Evolutionary conservation across 2,888 invertebrate species (phyloP), one percentile per base, ranked within the genome.

Genomic region (Sesamia inferens): DNA sequence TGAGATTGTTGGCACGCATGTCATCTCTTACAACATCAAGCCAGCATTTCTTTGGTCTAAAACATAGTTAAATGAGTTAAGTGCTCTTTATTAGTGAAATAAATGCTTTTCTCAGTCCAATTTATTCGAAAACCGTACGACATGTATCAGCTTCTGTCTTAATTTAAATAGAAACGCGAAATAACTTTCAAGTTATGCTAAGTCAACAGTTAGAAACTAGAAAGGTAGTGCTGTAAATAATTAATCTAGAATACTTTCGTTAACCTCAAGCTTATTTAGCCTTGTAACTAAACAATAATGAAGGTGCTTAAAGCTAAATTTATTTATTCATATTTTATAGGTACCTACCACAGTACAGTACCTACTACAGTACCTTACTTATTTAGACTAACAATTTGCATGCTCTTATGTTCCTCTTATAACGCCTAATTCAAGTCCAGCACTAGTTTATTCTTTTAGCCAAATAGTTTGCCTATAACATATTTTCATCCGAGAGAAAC

Each of bases 121-220:
- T 19, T 42, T 69, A 31, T 11, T 19, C 14, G 13, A 58, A 22
- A 58, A 48, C 14, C 10, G 8, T 10, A 39, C 16, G 16, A 58
- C 1, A 31, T 24, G 13, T 48, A 57, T 76, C 14, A 65, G 48
- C 13, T 59, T 72, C 44, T 22, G 31, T 57, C 24, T 42, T 8
- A 51, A 57, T 66, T 68, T 68, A 48, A 66, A 71, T 71, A 31
- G 55, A 51, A 81, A 71, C 81, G 75, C 11, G 59, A 81, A 80
- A 71, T 68, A 63, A 42, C 57, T 80, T 51, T 75, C 16, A 80
- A 68, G 61, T 55, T 70, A 59, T 19, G 31, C 55, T 47, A 39
- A 57, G n/a, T 58, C 59, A 11, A 47, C 24, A 79, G 68, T 70
- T 67, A 63, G 11, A 5, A 63, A 22, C 22, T 57, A 39, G 59